Evolutionary conservation across 1,140 invertebrate species (phyloP).

Genomic region (Lineus longissimus): DNA sequence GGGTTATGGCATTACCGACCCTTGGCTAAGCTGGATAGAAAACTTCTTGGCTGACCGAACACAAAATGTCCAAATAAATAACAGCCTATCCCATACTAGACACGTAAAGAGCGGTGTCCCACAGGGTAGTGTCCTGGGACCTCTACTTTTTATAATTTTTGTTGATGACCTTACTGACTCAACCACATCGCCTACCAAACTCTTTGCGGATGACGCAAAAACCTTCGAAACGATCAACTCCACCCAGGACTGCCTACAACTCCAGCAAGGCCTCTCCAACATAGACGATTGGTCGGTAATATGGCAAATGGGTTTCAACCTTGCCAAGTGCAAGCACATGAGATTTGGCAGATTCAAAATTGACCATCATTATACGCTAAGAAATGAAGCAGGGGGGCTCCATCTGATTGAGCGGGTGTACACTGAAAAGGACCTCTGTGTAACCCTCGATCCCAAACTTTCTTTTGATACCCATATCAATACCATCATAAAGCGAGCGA

Average conservation of each 20-base stretch:
- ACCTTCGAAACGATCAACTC: slow-evolving; percentile 7
- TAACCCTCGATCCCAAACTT: slow-evolving; percentile 13
- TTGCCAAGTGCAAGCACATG: no score
- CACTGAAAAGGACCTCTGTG: slow-evolving; percentile 15
- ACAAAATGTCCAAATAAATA: no score
- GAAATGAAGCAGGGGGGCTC: slow-evolving; percentile 5
- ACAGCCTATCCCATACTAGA: background rate
- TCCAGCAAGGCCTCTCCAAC: no score
- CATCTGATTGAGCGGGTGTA: slow-evolving; percentile 11
- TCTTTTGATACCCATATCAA: slow-evolving; percentile 14
- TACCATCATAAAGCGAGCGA: slow-evolving; percentile 16
- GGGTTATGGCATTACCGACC: no score
- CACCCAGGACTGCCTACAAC: background rate
- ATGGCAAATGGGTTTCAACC: background rate
- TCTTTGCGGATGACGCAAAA: slow-evolving; percentile 13
- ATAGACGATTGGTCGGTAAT: no score
- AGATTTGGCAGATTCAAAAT: slow-evolving; percentile 6
- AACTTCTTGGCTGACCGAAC: no score
- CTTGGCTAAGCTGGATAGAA: no score
- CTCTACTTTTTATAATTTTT: slow-evolving; percentile 16
- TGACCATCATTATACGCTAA: slow-evolving; percentile 6
- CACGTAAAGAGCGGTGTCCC: slow-evolving; percentile 14
- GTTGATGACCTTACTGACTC: slow-evolving; percentile 13
- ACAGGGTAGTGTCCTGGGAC: slow-evolving; percentile 18
- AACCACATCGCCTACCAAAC: background rate